Conservation (phyloP, 2,888 invertebrate species). For the Acleris cristana region DNA sequence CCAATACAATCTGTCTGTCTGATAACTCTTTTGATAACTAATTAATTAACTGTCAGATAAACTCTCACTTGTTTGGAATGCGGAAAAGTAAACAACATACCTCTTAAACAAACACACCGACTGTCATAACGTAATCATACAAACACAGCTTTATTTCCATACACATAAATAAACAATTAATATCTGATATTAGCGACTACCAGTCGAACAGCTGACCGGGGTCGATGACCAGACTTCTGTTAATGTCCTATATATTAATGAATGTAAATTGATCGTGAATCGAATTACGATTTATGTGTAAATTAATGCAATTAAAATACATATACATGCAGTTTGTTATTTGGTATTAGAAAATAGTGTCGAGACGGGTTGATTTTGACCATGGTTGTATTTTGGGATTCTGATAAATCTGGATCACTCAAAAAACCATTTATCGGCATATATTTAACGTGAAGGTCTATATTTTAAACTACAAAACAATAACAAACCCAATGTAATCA, state of each 20-base stretch:
- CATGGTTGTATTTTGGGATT: no score
- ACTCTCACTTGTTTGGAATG: background rate
- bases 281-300: background rate
- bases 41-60: background rate
- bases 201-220: constrained; percentile 14
- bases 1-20: no score
- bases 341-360: background rate
- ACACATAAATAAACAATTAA: constrained; percentile 6
- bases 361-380: no score
- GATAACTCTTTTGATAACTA: no score
- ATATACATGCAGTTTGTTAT: background rate
- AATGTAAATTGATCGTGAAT: constrained; percentile 21
- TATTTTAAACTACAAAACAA: no score
- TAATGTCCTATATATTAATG: constrained; percentile 22
- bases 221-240: constrained; percentile 13
- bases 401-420: no score
- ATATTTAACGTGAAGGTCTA: no score
- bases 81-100: background rate
- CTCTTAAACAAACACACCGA: background rate
- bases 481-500: no score
- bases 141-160: background rate
- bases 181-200: constrained; percentile 1
- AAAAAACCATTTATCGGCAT: no score
- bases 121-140: constrained; percentile 1
- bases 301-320: background rate